These are phyloP conservation scores for Ashinkailepas kermadecensis DNA, from an alignment of 2,888 invertebrate genomes.

Conservation along the genomic window DNA sequence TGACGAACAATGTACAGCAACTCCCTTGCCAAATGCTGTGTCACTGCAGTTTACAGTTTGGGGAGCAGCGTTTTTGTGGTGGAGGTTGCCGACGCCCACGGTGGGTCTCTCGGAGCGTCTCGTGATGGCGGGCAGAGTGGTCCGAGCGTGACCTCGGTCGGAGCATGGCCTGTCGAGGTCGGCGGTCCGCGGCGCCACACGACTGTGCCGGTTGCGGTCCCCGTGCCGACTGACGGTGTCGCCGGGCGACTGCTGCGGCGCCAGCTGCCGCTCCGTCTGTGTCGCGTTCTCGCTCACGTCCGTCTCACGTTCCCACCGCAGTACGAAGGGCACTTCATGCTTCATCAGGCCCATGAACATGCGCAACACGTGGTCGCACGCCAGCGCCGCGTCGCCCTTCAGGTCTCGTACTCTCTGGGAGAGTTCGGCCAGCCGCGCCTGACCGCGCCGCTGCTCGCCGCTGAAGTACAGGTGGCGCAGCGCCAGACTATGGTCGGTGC, in stretches of 20 bases:
- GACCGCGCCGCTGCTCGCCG: background rate
- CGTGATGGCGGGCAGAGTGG: too few species aligned
- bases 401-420: background rate
- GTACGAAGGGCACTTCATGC: background rate
- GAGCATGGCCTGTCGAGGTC: too few species aligned
- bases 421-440: background rate
- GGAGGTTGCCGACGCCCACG: background rate
- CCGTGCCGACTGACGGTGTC: too few species aligned
- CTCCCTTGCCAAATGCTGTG: too few species aligned
- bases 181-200: too few species aligned
- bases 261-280: background rate
- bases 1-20: too few species aligned
- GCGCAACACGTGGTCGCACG: slow-evolving; percentile 6
- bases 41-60: background rate
- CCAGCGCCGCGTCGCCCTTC: background rate
- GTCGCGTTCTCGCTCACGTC: background rate
- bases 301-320: background rate
- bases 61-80: background rate
- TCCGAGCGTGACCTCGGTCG: too few species aligned
- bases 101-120: background rate
- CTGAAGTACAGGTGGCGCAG: slow-evolving; percentile 12
- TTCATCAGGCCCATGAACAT: slow-evolving; percentile 7
- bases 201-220: too few species aligned
- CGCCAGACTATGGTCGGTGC: background rate
- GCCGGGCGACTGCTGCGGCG: too few species aligned